A percentile compares a stretch with the other conserved stretches of the same genome.
Evolutionary conservation across 2,113 vertebrate species (phyloP).

Genomic region (Pycnonotus jocosus): DNA sequence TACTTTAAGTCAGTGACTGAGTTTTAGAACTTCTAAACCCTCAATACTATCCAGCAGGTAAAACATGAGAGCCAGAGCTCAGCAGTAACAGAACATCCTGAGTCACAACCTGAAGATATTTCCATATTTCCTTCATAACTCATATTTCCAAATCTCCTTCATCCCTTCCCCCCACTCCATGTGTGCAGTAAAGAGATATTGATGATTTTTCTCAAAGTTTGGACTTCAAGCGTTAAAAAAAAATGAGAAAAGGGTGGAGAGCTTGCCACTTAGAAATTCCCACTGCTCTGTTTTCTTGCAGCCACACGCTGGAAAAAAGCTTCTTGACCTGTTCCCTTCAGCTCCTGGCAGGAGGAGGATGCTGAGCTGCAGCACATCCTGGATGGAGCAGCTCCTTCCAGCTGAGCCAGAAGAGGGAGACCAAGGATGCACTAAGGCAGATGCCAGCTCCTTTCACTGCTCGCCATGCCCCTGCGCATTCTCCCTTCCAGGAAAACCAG

Average conservation of each 20-base stretch:
- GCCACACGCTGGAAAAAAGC: rapidly evolving
- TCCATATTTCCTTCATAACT: not conserved
- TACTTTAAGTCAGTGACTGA: not conserved
- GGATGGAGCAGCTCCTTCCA: not conserved
- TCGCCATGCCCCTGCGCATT: not conserved
- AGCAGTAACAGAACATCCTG: not conserved
- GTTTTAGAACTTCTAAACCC: not conserved
- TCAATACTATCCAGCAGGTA: not conserved
- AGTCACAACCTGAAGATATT: not conserved
- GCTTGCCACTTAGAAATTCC: not conserved
- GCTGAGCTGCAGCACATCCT: not conserved
- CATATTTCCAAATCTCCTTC: not conserved
- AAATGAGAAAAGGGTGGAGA: not conserved
- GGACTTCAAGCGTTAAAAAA: not conserved
- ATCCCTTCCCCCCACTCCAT: rapidly evolving
- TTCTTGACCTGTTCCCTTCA: not conserved
- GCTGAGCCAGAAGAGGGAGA: slow-evolving; percentile 58
- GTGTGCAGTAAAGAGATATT: not conserved
- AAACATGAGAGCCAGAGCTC: not conserved
- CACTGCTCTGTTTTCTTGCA: not conserved
- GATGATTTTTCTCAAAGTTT: not conserved
- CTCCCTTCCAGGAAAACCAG: not conserved
- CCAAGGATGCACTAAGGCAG: slow-evolving; percentile 20
- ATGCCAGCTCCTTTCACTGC: not conserved
- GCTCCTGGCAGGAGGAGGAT: not conserved